Percentiles rank a stretch among this genome's conserved stretches.
Evolutionary conservation across 2,797 vertebrate species (phyloP).

Genomic region (Micrastur ruficollis): DNA sequence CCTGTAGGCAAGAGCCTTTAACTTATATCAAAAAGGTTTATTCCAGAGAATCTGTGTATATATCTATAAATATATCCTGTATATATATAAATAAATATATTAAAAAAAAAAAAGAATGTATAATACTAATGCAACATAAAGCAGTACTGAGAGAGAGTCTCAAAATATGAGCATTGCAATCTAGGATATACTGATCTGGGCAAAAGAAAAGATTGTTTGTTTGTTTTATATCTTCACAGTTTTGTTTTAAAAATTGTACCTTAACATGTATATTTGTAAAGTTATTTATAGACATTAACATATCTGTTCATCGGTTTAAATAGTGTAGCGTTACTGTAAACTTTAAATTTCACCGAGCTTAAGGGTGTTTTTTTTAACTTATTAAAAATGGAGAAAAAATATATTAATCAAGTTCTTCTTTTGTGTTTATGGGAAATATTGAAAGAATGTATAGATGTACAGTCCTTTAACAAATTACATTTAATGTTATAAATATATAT

Average conservation of each 20-base stretch:
- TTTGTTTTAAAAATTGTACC: constrained; percentile 88
- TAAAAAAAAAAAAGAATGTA: constrained; percentile 37
- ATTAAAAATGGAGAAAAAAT: constrained; percentile 86
- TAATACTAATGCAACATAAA: constrained; percentile 38
- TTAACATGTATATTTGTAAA: constrained; percentile 98
- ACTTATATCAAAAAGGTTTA: constrained; percentile 83
- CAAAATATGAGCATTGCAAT: constrained; percentile 76
- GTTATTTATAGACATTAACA: constrained; percentile 94
- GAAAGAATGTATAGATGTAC: constrained; percentile 80
- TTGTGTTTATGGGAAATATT: constrained; percentile 73
- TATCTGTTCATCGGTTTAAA: constrained; percentile 81
- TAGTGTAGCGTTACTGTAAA: constrained; percentile 84
- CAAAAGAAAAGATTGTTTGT: constrained; percentile 75
- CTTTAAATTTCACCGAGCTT: constrained; percentile 70
- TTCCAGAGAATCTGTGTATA: constrained; percentile 83
- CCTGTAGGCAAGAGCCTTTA: constrained; percentile 74
- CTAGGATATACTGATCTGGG: constrained; percentile 86
- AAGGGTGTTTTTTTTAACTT: constrained; percentile 84
- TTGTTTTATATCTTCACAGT: constrained; percentile 78
- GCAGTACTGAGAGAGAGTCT: constrained; percentile 63
- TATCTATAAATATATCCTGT: constrained; percentile 85
- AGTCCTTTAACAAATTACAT: constrained; percentile 68
- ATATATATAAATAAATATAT: constrained; percentile 65
- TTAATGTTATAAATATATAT: constrained; percentile 68
- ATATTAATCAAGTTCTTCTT: constrained; percentile 75